Base-by-base conservation (phyloP, 1,140 invertebrate species). In the Heliconius melpomene region DNA sequence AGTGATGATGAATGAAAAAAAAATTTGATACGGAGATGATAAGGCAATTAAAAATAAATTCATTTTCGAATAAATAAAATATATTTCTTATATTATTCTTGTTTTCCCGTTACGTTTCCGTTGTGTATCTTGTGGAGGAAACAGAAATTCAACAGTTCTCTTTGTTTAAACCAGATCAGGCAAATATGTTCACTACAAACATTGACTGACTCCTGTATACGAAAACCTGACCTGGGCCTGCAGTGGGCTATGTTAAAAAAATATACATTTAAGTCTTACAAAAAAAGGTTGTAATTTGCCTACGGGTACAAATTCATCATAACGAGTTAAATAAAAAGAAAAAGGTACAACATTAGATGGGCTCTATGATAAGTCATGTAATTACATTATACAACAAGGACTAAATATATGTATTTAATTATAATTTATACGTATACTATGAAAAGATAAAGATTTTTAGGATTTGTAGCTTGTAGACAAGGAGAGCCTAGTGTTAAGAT, bases 171-270 rank as follows among this genome's bases (percentile, higher is more conserved):
- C 60, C 23, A 66, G 60, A 60, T 29, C 60, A 66, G 60, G 5
- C 60, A 66, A 66, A 66, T 29, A 66, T 66, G 26, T 66, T 66
- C 60, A 29, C 60, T 66, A 16, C 60, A 66, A 66, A 66, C 60
- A 66, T 66, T 26, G 60, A 66, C 29, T 16, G 60, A 66, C 26
- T 66, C 60, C 23, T 66, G 60, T 26, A 6, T 29, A 26, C 60
- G 60, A 29, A 26, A 66, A 66, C 18, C 26, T 66, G 26, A 16
- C 60, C 60, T 66, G 29, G 23, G 3, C 5, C 3, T 26, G 23
- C 3, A 66, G 13, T 16, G 26, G 26, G 60, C 60, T 16, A 29
- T 13, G 60, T 0, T 16, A 66, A 66, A 66, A 57, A 60, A 66
- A 26, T 7, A 26, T 26, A 66, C n/a, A 60, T 20, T 52, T 66